Evolutionary conservation across 2,888 invertebrate species (phyloP).

Genomic region (Isoperla grammatica): DNA sequence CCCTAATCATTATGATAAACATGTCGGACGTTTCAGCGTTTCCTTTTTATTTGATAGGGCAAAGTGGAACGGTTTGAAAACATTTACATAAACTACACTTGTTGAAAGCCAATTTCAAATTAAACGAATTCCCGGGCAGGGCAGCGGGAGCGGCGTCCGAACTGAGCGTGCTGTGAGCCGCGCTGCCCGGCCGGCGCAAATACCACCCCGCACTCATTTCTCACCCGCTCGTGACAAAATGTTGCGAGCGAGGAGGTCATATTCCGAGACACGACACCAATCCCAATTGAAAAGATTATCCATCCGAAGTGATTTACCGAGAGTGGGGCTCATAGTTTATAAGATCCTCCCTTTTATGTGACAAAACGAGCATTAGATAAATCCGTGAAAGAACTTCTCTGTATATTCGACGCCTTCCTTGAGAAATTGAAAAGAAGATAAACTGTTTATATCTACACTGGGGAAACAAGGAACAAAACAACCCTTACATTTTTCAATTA

Average conservation of each 20-base stretch:
- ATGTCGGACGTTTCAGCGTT: slow-evolving; percentile 1
- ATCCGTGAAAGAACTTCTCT: background rate
- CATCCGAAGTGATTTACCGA: slow-evolving; percentile 15
- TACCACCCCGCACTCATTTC: background rate
- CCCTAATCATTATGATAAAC: slow-evolving; percentile 18
- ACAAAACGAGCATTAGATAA: background rate
- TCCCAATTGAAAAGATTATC: slow-evolving; percentile 13
- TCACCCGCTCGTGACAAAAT: slow-evolving; percentile 15
- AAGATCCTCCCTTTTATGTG: too few relatives aligned
- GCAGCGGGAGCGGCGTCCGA: background rate
- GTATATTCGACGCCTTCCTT: too few relatives aligned
- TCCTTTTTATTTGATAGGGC: slow-evolving; percentile 1
- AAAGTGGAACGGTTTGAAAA: slow-evolving; percentile 10
- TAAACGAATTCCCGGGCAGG: slow-evolving; percentile 13
- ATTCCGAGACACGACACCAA: slow-evolving; percentile 11
- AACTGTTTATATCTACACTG: too few relatives aligned
- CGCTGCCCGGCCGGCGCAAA: too few relatives aligned
- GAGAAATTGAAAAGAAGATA: too few relatives aligned
- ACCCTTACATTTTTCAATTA: too few relatives aligned
- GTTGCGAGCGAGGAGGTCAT: slow-evolving; percentile 16
- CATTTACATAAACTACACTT: slow-evolving; percentile 18
- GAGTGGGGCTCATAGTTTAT: slow-evolving; percentile 1
- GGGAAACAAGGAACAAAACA: too few relatives aligned
- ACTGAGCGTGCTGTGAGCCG: background rate
- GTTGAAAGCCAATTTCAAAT: slow-evolving; percentile 18